phyloP scores from a whole-genome alignment of 2,888 invertebrate genomes.

The Malthinus flaveolus region DNA sequence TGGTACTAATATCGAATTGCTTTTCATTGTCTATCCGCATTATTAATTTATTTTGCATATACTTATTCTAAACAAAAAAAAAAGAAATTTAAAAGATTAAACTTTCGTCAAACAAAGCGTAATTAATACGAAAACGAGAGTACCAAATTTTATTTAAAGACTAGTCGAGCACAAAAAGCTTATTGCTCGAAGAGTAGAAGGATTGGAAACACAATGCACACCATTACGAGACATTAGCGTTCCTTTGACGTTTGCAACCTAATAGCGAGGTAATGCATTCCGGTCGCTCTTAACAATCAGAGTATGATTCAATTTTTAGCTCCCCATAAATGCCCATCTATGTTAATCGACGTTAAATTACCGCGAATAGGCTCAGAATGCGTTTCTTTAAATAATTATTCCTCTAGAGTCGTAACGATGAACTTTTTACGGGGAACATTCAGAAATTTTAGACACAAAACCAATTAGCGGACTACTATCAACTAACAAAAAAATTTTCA shows the following conservation, averaged over 20 bases:
- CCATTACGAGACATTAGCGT: slow-evolving; percentile 52
- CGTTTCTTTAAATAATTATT: slow-evolving; percentile 11
- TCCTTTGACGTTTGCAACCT: slow-evolving; percentile 53
- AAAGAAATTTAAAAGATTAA: neutral
- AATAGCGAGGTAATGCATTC: slow-evolving; percentile 51
- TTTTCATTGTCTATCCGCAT: slow-evolving; percentile 1
- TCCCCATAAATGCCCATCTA: slow-evolving; percentile 40
- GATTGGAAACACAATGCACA: slow-evolving; percentile 50
- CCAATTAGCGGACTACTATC: too few species aligned
- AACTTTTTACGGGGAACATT: too few species aligned
- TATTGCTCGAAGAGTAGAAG: slow-evolving; percentile 50
- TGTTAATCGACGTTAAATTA: slow-evolving; percentile 23
- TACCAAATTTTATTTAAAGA: slow-evolving; percentile 11
- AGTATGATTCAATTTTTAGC: slow-evolving; percentile 51
- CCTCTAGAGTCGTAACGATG: too few species aligned
- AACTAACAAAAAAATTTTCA: too few species aligned
- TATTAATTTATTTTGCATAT: neutral
- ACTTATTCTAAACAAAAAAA: neutral
- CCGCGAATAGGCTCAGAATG: slow-evolving; percentile 19
- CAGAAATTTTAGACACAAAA: too few species aligned
- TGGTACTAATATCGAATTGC: neutral
- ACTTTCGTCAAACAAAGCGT: neutral
- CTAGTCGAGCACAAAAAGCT: slow-evolving; percentile 39
- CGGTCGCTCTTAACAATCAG: slow-evolving; percentile 52
- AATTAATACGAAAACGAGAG: slow-evolving; percentile 1